phyloP scores from a whole-genome alignment of 2,113 vertebrate genomes.

The Motacilla tschutschensis region DNA sequence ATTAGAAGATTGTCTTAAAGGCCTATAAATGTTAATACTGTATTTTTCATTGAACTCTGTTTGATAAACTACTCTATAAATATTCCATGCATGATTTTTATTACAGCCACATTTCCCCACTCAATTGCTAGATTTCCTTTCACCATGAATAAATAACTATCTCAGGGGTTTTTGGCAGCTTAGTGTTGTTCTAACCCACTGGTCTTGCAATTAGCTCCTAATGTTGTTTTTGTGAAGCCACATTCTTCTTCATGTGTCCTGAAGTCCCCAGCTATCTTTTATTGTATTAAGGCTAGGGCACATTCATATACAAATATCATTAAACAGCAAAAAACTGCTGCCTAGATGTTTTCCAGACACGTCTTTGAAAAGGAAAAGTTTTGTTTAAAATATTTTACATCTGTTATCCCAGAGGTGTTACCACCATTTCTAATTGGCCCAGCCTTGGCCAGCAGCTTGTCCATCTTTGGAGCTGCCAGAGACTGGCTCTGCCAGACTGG shows the following conservation, averaged over 20 bases:
- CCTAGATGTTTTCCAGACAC: neutral
- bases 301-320: neutral
- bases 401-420: neutral
- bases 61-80: constrained; percentile 18
- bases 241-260: constrained; percentile 38
- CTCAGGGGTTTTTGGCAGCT: constrained; percentile 62
- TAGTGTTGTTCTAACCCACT: constrained; percentile 48
- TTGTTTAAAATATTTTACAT: neutral
- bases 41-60: neutral
- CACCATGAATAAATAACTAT: constrained; percentile 19
- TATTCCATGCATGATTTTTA: constrained; percentile 31
- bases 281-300: neutral
- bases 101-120: neutral
- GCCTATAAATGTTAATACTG: neutral
- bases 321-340: neutral
- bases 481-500: neutral
- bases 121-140: constrained; percentile 7
- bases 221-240: constrained; percentile 49
- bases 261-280: constrained; percentile 32
- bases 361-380: neutral
- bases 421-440: neutral
- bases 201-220: constrained; percentile 61
- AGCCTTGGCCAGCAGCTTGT: neutral
- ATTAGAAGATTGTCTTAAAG: neutral
- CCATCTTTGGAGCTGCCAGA: neutral